phyloP scores from a whole-genome alignment of 2,888 invertebrate genomes.

The Limnephilus auricula region DNA sequence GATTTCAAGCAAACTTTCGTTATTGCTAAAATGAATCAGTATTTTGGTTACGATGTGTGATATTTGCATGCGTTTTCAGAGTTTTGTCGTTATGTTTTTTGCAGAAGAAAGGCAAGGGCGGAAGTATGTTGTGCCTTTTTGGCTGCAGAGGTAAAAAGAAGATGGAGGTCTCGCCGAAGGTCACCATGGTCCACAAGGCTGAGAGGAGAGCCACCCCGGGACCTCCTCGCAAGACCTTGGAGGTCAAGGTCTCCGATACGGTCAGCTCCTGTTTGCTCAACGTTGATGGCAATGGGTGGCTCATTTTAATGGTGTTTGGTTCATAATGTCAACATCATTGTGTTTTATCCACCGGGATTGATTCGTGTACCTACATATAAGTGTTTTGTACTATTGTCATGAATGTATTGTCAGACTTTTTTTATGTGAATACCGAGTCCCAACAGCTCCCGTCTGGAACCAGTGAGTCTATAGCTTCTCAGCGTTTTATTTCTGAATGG shows the following conservation, averaged over 20 bases:
- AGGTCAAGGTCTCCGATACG: constrained; percentile 15
- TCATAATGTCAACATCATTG: neutral
- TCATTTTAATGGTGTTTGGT: neutral
- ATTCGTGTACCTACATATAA: neutral
- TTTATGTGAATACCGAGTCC: too few species aligned
- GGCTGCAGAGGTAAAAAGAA: constrained; percentile 28
- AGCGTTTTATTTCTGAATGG: too few species aligned
- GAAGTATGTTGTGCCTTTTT: constrained; percentile 27
- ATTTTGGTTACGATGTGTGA: neutral
- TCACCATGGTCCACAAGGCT: neutral
- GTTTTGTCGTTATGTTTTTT: constrained; percentile 26
- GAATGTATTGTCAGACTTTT: neutral
- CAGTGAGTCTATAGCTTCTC: too few species aligned
- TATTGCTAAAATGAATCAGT: neutral
- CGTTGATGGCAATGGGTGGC: constrained; percentile 3
- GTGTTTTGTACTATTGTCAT: neutral
- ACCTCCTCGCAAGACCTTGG: neutral
- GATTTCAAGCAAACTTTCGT: neutral
- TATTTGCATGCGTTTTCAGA: neutral
- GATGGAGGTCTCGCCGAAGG: neutral
- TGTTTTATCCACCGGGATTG: neutral
- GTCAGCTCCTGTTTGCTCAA: constrained; percentile 16
- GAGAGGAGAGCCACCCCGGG: neutral
- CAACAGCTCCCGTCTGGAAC: too few species aligned
- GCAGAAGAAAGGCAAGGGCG: constrained; percentile 14